phyloP scores from a whole-genome alignment of 2,113 vertebrate species.

The Piaya cayana region DNA sequence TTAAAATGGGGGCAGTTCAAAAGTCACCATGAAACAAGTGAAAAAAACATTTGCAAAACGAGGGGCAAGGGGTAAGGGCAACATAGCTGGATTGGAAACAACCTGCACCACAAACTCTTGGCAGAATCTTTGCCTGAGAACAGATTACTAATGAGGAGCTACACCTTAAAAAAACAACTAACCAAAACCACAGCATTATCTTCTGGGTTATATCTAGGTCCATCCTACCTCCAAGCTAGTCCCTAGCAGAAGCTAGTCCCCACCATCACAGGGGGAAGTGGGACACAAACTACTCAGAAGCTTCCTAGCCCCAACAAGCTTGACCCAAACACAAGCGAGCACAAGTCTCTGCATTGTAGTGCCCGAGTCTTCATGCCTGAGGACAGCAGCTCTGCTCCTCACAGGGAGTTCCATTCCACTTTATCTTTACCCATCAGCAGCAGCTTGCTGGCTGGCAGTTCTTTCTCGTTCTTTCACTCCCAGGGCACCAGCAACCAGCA shows the following conservation, averaged over 20 bases:
- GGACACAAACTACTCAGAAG: too few species aligned
- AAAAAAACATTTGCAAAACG: not conserved
- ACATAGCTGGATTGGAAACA: not conserved
- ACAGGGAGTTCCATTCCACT: not conserved
- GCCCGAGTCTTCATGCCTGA: accelerated
- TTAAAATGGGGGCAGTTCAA: slow-evolving; percentile 56
- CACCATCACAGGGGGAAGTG: not conserved
- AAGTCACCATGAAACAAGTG: slow-evolving; percentile 21
- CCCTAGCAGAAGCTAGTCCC: not conserved
- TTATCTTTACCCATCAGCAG: not conserved
- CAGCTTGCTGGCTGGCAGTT: not conserved
- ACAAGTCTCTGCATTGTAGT: not conserved
- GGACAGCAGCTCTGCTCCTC: not conserved
- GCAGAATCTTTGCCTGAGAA: not conserved
- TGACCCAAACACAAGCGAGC: not conserved
- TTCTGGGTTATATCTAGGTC: too few species aligned
- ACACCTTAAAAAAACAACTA: not conserved
- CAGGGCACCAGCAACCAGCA: not conserved
- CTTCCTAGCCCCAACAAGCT: not conserved
- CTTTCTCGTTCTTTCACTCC: not conserved
- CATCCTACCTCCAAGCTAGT: not conserved
- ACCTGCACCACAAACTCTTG: not conserved
- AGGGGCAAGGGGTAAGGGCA: not conserved
- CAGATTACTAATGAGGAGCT: not conserved
- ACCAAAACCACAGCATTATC: too few species aligned